A percentile compares a stretch with the other conserved stretches of the same genome.
phyloP scores from a whole-genome alignment of 1,140 invertebrate genomes.

The Camponotus vicinus region DNA sequence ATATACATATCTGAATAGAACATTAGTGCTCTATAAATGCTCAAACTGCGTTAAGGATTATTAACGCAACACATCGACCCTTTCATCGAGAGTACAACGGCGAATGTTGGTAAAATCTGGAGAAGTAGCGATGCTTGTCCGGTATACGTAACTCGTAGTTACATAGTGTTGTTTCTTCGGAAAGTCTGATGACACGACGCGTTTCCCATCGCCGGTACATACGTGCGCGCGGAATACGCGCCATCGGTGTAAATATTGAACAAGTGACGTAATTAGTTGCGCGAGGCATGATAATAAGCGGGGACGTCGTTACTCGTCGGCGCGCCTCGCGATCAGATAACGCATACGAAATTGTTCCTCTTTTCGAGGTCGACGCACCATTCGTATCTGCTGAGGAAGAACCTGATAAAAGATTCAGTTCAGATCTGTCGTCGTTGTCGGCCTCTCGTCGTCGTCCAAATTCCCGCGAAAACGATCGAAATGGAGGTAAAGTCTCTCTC shows the following conservation, averaged over 20 bases:
- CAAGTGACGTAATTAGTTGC: constrained; percentile 72
- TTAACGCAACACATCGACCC: neutral
- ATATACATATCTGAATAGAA: neutral
- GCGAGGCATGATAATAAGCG: constrained; percentile 76
- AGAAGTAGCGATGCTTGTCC: neutral
- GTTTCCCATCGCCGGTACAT: neutral
- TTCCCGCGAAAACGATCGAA: constrained; percentile 67
- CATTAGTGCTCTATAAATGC: neutral
- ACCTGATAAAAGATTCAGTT: constrained; percentile 69
- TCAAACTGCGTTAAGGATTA: neutral
- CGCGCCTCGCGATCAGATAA: constrained; percentile 77
- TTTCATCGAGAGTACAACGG: neutral
- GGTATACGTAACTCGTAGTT: neutral
- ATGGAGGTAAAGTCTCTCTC: constrained; percentile 76
- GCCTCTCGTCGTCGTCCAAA: neutral
- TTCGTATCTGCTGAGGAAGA: constrained; percentile 31
- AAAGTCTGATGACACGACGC: neutral
- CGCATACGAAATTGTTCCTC: constrained; percentile 62
- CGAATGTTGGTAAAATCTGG: neutral
- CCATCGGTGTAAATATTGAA: constrained; percentile 50
- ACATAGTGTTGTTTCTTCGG: neutral
- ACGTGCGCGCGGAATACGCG: neutral
- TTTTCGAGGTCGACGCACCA: constrained; percentile 48
- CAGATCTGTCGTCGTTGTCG: constrained; percentile 14
- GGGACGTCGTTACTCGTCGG: constrained; percentile 61